Evolutionary conservation across 2,888 invertebrate species (phyloP), one percentile per base, ranked within the genome.

Genomic region (Thumatha senex): DNA sequence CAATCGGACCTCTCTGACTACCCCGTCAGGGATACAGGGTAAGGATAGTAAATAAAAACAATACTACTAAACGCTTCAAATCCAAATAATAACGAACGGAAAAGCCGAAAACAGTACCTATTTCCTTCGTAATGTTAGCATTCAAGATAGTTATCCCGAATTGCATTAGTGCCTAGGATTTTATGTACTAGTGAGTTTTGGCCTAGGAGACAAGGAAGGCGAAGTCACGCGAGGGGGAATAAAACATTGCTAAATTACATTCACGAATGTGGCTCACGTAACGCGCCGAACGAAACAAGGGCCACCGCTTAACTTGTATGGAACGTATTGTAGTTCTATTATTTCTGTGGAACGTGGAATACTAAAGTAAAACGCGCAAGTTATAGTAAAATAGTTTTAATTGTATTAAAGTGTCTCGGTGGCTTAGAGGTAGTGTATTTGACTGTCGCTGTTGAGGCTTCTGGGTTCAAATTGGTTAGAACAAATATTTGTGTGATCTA

Each of bases 221-320:
- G 31, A 7, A 36, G 61, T 63, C 66, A 67, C 63, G 60, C 62
- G 36, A 67, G 14, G 41, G 7, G n/a, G 29, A 48, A 46, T 41
- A 51, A 38, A 46, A 46, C 34, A 40, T 31, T 39, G 57, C 53
- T 43, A 50, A 53, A 59, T 59, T 54, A 58, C 48, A 56, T 58
- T 58, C 57, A 58, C 50, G 54, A 56, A 65, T 53, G 38, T 39
- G 12, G 9, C 48, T 65, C 62, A 67, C 64, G 63, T 65, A 56
- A 64, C 48, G 4, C 15, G 1, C 14, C n/a, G 38, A 44, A 7
- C 39, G 46, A 56, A 54, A 51, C 49, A 44, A 54, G 55, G 43
- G 56, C 40, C 18, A 55, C 45, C 18, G 34, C 41, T 54, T 31
- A 50, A 56, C 58, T 67, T 48, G 10, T 42, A 43, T 14, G 24